phyloP scores from a whole-genome alignment of 2,888 invertebrate genomes.

The Agrenia bidenticulata region DNA sequence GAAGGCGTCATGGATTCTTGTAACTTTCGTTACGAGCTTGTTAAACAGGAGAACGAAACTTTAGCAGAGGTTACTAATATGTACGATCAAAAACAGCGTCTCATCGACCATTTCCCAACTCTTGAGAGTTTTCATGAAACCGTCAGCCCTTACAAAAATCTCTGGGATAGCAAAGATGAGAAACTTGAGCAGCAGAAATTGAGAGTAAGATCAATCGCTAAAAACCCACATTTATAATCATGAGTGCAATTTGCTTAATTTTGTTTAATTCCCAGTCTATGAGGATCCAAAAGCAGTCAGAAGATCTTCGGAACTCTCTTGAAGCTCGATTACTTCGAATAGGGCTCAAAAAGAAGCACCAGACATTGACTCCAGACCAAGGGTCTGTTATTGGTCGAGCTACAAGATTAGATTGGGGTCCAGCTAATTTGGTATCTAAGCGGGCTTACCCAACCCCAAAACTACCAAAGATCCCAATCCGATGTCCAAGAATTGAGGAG shows the following conservation, averaged over 20 bases:
- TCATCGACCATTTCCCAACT: constrained; percentile 22
- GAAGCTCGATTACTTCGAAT: constrained; percentile 32
- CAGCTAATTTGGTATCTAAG: constrained; percentile 37
- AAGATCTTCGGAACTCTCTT: constrained; percentile 33
- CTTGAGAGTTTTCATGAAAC: constrained; percentile 17
- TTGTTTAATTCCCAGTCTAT: constrained; percentile 17
- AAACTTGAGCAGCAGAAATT: constrained; percentile 27
- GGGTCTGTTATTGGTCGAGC: constrained; percentile 5
- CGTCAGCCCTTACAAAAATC: constrained; percentile 28
- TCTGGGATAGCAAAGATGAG: constrained; percentile 25
- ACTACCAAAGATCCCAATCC: background rate
- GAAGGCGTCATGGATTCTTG: constrained; percentile 28
- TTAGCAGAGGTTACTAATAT: constrained; percentile 24
- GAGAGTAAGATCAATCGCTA: too few species aligned
- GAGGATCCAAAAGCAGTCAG: constrained; percentile 36
- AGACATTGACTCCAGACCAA: constrained; percentile 20
- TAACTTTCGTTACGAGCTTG: constrained; percentile 31
- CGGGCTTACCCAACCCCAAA: constrained; percentile 15
- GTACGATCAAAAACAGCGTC: constrained; percentile 13
- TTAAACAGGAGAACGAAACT: constrained; percentile 20
- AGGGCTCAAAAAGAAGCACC: constrained; percentile 37
- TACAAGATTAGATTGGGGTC: constrained; percentile 37
- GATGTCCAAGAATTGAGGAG: constrained; percentile 7
- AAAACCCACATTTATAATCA: too few species aligned
- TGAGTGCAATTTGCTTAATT: too few species aligned